Conservation (phyloP, 1,140 invertebrate genomes). For the Drosophila parvula region DNA sequence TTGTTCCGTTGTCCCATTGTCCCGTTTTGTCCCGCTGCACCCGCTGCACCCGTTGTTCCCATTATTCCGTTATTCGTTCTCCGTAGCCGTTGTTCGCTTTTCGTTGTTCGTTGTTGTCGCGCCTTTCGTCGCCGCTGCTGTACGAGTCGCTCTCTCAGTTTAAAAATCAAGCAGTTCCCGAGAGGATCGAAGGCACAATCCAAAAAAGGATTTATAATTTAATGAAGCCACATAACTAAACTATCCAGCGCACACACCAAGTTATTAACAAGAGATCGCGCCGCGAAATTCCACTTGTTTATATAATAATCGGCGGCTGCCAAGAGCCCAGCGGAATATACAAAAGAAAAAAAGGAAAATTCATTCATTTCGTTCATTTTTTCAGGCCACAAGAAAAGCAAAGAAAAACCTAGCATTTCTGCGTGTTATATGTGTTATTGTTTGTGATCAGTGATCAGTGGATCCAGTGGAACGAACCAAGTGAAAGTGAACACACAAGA, state of each 20-base stretch:
- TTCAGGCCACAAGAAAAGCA: slow-evolving; percentile 42
- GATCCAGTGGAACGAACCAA: slow-evolving; percentile 57
- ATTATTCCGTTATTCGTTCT: slow-evolving; percentile 53
- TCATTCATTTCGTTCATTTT: slow-evolving; percentile 45
- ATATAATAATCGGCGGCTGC: slow-evolving; percentile 50
- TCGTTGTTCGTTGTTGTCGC: slow-evolving; percentile 65
- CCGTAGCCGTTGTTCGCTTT: slow-evolving; percentile 8
- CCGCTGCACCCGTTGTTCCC: slow-evolving; percentile 46
- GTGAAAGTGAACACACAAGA: slow-evolving; percentile 69
- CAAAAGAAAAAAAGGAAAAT: slow-evolving; percentile 31
- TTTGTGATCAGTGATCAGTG: slow-evolving; percentile 52
- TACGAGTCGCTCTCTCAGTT: slow-evolving; percentile 59
- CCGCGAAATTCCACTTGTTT: slow-evolving; percentile 47
- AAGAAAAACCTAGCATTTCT: slow-evolving; percentile 37
- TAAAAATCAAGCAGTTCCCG: slow-evolving; percentile 56
- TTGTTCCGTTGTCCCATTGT: slow-evolving; percentile 48
- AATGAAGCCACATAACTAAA: neutral
- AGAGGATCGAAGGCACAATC: slow-evolving; percentile 28
- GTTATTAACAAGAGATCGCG: slow-evolving; percentile 34
- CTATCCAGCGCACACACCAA: slow-evolving; percentile 11
- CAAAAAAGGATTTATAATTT: slow-evolving; percentile 10
- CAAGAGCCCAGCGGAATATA: slow-evolving; percentile 48
- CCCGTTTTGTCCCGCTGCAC: slow-evolving; percentile 30
- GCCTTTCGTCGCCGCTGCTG: slow-evolving; percentile 66
- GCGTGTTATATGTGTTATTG: slow-evolving; percentile 53